A percentile compares a stretch with the other conserved stretches of the same genome.
phyloP scores from a whole-genome alignment of 2,888 invertebrate genomes.

The Lamellibrachia columna region DNA sequence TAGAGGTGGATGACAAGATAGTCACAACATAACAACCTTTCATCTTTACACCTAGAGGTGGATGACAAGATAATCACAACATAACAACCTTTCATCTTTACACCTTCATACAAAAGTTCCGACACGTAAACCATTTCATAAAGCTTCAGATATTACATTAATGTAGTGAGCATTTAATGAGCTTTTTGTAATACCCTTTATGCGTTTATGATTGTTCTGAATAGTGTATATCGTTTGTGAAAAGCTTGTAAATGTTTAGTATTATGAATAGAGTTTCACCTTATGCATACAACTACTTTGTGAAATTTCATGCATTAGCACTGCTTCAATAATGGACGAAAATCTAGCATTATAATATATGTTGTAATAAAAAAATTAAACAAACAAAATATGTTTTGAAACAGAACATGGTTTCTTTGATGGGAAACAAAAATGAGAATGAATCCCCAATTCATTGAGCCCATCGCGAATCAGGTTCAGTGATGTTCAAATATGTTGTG shows the following conservation, averaged over 20 bases:
- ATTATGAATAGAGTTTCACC: not conserved
- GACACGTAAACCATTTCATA: not conserved
- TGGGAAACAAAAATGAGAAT: not conserved
- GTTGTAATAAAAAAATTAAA: not conserved
- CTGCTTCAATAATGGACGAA: not conserved
- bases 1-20: not conserved
- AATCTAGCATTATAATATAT: not conserved
- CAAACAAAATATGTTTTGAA: not conserved
- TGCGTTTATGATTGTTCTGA: not conserved
- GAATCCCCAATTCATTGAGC: too few relatives aligned
- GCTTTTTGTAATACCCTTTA: not conserved
- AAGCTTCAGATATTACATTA: too few relatives aligned
- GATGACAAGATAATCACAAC: too few relatives aligned
- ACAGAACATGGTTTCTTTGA: not conserved
- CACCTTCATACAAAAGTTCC: not conserved
- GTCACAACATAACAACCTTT: not conserved
- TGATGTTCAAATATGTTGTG: too few relatives aligned
- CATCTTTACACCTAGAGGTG: not conserved
- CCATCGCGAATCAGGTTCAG: too few relatives aligned
- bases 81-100: not conserved
- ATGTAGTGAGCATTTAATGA: too few relatives aligned
- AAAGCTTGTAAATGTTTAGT: not conserved
- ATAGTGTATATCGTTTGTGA: not conserved
- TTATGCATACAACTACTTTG: not conserved
- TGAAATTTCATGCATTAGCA: not conserved